These are phyloP conservation scores for Mizuhopecten yessoensis DNA, from an alignment of 1,140 invertebrate genomes.

Conservation along the genomic window DNA sequence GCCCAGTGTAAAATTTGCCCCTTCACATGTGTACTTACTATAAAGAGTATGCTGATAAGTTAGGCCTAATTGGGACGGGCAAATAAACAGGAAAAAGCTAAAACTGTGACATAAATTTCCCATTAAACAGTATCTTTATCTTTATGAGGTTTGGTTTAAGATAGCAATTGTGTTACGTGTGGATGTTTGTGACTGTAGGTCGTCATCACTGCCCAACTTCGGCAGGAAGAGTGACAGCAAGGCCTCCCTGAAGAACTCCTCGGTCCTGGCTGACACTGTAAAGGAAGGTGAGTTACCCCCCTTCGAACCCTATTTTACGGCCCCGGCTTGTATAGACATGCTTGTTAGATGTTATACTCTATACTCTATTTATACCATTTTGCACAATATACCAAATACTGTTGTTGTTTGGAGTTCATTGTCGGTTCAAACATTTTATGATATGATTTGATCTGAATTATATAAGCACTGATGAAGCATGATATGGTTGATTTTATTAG, in stretches of 20 bases:
- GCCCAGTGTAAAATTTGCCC: no score
- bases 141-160: no score
- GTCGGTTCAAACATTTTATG: not conserved
- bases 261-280: conserved; percentile 53
- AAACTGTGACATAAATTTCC: no score
- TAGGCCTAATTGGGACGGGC: no score
- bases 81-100: no score
- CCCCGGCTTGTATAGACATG: conserved; percentile 50
- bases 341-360: conserved; percentile 29
- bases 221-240: conserved; percentile 67
- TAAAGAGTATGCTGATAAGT: no score
- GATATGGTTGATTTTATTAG: no score
- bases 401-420: not conserved
- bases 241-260: conserved; percentile 59
- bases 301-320: not conserved
- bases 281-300: conserved; percentile 64
- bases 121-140: no score
- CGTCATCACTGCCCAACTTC: conserved; percentile 79
- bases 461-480: not conserved
- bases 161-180: no score
- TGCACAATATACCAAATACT: not conserved
- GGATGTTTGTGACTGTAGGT: conserved; percentile 72
- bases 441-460: not conserved
- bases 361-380: conserved; percentile 54
- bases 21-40: no score